phyloP scores from a whole-genome alignment of 2,797 vertebrate species.

The Poeciliopsis infans region DNA sequence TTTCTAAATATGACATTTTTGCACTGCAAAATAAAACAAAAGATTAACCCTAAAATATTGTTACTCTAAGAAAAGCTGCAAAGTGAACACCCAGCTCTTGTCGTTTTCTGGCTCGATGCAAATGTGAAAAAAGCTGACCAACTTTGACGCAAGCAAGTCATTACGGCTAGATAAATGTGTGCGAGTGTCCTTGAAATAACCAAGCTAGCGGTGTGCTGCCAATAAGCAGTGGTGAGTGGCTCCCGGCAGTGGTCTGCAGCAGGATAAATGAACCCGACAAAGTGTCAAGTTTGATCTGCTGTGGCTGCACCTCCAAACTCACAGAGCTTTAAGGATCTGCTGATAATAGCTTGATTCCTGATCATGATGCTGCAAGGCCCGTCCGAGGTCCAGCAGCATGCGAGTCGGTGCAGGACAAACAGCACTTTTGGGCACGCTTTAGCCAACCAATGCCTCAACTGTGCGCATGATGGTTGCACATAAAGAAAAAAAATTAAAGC shows the following conservation, averaged over 20 bases:
- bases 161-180: background rate
- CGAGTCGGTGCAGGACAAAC: background rate
- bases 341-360: background rate
- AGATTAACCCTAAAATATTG: background rate
- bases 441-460: background rate
- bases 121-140: background rate
- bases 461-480: background rate
- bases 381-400: background rate
- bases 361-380: background rate
- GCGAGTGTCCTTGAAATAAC: constrained; percentile 2
- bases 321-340: background rate
- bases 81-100: background rate
- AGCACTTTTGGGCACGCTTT: background rate
- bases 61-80: background rate
- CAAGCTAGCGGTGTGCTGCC: background rate
- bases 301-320: background rate
- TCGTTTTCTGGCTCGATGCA: background rate
- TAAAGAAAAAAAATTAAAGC: background rate
- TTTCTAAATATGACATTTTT: background rate
- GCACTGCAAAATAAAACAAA: background rate
- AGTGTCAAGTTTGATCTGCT: constrained; percentile 8
- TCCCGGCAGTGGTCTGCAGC: background rate
- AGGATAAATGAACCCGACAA: constrained; percentile 10
- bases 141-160: constrained; percentile 2
- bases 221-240: constrained; percentile 3